Base-by-base conservation (phyloP, 2,113 vertebrate species). In the Typhlomys cinereus region DNA sequence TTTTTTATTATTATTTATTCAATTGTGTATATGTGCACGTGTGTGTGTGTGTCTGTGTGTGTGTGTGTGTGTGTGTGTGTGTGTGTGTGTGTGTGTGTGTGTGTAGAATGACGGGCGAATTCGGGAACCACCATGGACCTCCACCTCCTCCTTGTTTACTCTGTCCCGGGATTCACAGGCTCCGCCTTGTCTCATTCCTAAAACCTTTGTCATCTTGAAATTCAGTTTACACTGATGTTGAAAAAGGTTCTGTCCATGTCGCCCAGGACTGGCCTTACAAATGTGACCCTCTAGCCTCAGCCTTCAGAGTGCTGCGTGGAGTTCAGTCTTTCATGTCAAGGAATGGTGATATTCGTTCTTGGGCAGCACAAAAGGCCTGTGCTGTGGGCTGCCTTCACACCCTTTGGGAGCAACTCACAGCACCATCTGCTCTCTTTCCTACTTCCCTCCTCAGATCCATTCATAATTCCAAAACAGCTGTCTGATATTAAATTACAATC, bases 401-500 rank as follows among this genome's bases (percentile, higher is more conserved):
- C 9, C 41, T 52, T 14, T 79, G 29, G 39, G 27, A 31, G 2
- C 3, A 44, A n/a, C 27, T 82, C 34, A 18, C 1, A 31, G 36
- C 79, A 12, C 25, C 59, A 69, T 79, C 81, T 57, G 59, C 3
- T 27, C 3, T 23, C 9, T 76, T 81, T 48, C 41, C 20, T 2
- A 10, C 7, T 86, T 6, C 23, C 4, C 36, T 39, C 31, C 64
- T 84, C 79, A 46, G 36, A 82, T 46, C 46, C 52, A 48, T 31
- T 52, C 57, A 41, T 25, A 67, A 73, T 64, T 41, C 23, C n/a
- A 62, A 73, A 94, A 83, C 81, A 93, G 61, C 66, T 91, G 70
- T n/a, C 75, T 73, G 14, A 78, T 86, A 94, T 86, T 83, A 74
- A 82, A 78, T 69, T 36, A 79, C 27, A 85, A 57, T 62, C 57